A percentile compares a stretch with the other conserved stretches of the same genome.
phyloP scores from a whole-genome alignment of 2,888 invertebrate species.

The Hypomecis atomaria region DNA sequence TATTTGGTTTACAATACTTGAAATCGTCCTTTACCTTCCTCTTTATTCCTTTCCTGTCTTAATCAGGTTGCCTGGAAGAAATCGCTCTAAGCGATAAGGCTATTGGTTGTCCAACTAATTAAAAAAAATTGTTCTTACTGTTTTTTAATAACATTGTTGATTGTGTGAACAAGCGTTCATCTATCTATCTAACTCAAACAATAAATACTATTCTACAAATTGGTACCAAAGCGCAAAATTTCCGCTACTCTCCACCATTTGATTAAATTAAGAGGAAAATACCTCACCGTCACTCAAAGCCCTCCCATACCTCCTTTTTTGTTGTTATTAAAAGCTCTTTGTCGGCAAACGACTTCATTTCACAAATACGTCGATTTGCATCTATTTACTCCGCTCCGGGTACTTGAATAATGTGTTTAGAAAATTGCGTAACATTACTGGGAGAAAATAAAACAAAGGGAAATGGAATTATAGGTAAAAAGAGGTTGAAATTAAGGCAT shows the following conservation, averaged over 20 bases:
- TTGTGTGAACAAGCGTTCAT: too few relatives aligned
- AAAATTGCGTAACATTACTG: constrained; percentile 26
- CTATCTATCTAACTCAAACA: too few relatives aligned
- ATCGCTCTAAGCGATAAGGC: too few relatives aligned
- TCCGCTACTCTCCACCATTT: constrained; percentile 63
- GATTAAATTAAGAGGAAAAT: constrained; percentile 80
- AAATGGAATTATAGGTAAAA: constrained; percentile 23
- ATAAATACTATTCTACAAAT: too few relatives aligned
- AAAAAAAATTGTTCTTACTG: too few relatives aligned
- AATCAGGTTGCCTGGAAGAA: too few relatives aligned
- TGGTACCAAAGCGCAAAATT: neutral
- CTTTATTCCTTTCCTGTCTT: too few relatives aligned
- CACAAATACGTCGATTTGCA: constrained; percentile 76
- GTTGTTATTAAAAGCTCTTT: constrained; percentile 75
- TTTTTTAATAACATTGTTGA: too few relatives aligned
- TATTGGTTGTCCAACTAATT: too few relatives aligned
- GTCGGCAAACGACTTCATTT: constrained; percentile 65
- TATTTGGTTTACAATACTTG: too few relatives aligned
- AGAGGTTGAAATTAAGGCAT: neutral
- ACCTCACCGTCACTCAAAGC: constrained; percentile 58
- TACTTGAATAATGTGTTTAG: constrained; percentile 60
- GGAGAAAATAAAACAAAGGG: constrained; percentile 16
- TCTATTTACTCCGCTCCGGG: constrained; percentile 62
- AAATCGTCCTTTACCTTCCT: too few relatives aligned
- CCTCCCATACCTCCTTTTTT: constrained; percentile 47